phyloP scores from a whole-genome alignment of 2,113 vertebrate species.

The Dendropsophus ebraccatus region DNA sequence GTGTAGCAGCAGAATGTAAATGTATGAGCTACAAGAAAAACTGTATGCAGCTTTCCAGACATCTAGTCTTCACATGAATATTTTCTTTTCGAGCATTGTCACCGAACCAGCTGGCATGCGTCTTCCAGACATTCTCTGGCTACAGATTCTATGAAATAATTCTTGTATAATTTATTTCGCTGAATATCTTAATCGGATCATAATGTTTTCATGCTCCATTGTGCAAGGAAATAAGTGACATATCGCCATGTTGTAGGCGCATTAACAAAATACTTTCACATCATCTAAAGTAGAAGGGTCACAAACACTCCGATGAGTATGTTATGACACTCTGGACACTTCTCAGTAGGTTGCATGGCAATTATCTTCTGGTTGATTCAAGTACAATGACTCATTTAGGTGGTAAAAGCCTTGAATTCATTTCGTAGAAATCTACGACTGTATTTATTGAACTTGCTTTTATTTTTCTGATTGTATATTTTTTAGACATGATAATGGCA shows the following conservation, averaged over 20 bases:
- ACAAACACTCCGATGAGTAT: constrained; percentile 21
- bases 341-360: not conserved
- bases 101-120: constrained; percentile 42
- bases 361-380: not conserved
- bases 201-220: constrained; percentile 56
- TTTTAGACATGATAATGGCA: not conserved
- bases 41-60: not conserved
- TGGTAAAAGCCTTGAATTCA: not conserved
- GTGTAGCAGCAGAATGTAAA: not conserved
- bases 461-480: not conserved
- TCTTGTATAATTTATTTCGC: constrained; percentile 52
- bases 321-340: constrained; percentile 36
- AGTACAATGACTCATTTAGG: constrained; percentile 22
- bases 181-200: constrained; percentile 55
- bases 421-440: not conserved
- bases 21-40: not conserved
- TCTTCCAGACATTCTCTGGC: constrained; percentile 36
- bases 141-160: constrained; percentile 48
- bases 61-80: not conserved
- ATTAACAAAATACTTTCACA: constrained; percentile 43
- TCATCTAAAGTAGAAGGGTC: constrained; percentile 17
- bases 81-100: constrained; percentile 21
- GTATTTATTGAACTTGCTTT: not conserved
- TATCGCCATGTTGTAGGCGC: constrained; percentile 29
- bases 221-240: constrained; percentile 51